Conservation (phyloP, 2,888 invertebrate species). For the Carabus problematicus region DNA sequence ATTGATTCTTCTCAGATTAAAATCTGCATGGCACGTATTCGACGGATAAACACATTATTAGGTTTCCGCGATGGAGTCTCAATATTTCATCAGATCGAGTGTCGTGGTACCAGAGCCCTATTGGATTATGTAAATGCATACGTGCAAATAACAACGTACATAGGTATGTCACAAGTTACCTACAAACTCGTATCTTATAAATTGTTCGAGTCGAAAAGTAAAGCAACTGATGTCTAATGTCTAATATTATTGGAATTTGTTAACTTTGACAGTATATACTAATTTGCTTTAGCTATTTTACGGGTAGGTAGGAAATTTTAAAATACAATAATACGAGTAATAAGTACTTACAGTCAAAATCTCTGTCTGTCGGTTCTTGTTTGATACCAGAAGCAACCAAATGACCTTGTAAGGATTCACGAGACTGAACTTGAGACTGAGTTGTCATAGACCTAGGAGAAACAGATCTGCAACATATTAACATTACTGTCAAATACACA, state of each 20-base stretch:
- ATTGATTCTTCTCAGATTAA: conserved; percentile 60
- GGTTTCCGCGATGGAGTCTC: conserved; percentile 30
- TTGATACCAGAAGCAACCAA: conserved; percentile 49
- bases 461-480: conserved; percentile 33
- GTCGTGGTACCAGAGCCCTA: background rate
- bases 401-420: conserved; percentile 41
- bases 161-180: background rate
- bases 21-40: conserved; percentile 54
- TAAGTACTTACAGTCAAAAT: conserved; percentile 52
- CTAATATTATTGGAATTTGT: too few relatives aligned
- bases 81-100: conserved; percentile 21
- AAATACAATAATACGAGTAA: background rate
- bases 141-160: background rate
- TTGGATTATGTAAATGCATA: conserved; percentile 36
- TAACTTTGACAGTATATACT: too few relatives aligned
- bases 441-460: conserved; percentile 28
- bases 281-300: too few relatives aligned
- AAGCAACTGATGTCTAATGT: too few relatives aligned
- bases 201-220: too few relatives aligned
- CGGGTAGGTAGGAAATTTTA: too few relatives aligned
- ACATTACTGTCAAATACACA: background rate
- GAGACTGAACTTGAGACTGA: conserved; percentile 33
- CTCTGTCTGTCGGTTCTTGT: conserved; percentile 55
- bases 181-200: too few relatives aligned
- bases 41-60: conserved; percentile 55